Percentiles rank a stretch among this genome's conserved stretches.
Conservation (phyloP, 2,888 invertebrate genomes). For the Protonemura montana region DNA sequence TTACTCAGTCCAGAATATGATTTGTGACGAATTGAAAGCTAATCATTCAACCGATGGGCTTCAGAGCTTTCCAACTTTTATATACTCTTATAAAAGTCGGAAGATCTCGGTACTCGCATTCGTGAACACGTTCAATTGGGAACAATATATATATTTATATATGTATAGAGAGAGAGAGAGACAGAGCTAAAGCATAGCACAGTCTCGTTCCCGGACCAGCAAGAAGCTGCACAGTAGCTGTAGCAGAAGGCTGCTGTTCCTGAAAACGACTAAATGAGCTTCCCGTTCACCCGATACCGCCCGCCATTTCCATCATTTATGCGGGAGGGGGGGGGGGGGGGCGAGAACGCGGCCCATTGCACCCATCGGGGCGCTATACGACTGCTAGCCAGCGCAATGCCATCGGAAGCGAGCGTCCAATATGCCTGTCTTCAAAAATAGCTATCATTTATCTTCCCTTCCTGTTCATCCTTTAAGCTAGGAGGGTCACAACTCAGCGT, state of each 20-base stretch:
- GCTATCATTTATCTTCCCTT: slow-evolving; percentile 33
- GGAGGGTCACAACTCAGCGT: slow-evolving; percentile 29
- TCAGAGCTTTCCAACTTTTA: neutral
- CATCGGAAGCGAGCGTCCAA: slow-evolving; percentile 12
- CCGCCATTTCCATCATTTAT: neutral
- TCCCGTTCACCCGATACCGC: neutral
- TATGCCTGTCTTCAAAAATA: slow-evolving; percentile 21
- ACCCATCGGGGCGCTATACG: too few relatives aligned
- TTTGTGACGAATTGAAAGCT: neutral
- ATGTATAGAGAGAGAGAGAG: too few relatives aligned
- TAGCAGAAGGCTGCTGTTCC: neutral
- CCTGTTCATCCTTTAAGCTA: slow-evolving; percentile 31
- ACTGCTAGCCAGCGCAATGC: neutral
- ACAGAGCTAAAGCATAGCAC: too few relatives aligned
- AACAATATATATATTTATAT: too few relatives aligned
- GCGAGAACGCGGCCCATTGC: neutral
- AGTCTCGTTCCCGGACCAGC: neutral
- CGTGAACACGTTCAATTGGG: too few relatives aligned
- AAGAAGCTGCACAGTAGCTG: neutral
- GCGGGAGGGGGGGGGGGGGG: neutral
- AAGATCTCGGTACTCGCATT: too few relatives aligned
- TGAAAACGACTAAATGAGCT: neutral
- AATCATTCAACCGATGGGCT: neutral
- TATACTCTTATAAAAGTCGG: too few relatives aligned
- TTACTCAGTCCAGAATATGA: neutral